These are phyloP conservation scores for Ochotona curzoniae DNA, from an alignment of 2,113 vertebrate species.

Conservation along the genomic window DNA sequence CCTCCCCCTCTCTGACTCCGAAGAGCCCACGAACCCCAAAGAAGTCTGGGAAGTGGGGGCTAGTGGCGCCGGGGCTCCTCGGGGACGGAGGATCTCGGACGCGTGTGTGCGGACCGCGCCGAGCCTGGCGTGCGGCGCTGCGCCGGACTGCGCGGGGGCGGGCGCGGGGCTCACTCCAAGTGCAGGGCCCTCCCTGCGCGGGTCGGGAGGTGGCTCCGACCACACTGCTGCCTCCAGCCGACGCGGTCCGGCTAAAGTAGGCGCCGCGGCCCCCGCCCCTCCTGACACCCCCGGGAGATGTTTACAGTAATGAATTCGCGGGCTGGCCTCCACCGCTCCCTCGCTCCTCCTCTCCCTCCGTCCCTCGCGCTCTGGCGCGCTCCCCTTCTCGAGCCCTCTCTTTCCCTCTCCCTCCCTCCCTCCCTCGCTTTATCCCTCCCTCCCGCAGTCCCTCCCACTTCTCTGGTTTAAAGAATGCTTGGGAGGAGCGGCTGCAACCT, in stretches of 20 bases:
- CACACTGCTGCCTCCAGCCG: conserved; percentile 86
- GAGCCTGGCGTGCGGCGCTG: not conserved
- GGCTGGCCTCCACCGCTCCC: conserved; percentile 82
- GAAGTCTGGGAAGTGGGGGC: conserved; percentile 4
- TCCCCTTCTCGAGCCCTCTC: conserved; percentile 68
- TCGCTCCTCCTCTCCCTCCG: conserved; percentile 59
- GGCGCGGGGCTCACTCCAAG: conserved; percentile 65
- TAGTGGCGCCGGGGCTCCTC: too few relatives aligned
- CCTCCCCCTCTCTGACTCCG: conserved; percentile 36
- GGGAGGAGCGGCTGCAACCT: conserved; percentile 89
- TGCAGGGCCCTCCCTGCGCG: conserved; percentile 79
- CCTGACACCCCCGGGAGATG: conserved; percentile 90
- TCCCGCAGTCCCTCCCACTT: conserved; percentile 86
- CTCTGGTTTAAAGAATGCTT: conserved; percentile 91
- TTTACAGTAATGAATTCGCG: conserved; percentile 92
- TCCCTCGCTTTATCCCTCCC: conserved; percentile 76
- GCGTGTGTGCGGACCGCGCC: not conserved
- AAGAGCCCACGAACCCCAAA: conserved; percentile 35
- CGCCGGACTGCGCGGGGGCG: conserved; percentile 45
- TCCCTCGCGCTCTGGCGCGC: conserved; percentile 69
- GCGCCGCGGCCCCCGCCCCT: conserved; percentile 77
- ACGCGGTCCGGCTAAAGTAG: conserved; percentile 85
- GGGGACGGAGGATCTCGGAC: not conserved
- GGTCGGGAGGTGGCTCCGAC: conserved; percentile 76
- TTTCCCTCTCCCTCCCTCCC: conserved; percentile 61